These are phyloP conservation scores for Eupithecia centaureata DNA, from an alignment of 2,888 invertebrate genomes.

Conservation along the genomic window DNA sequence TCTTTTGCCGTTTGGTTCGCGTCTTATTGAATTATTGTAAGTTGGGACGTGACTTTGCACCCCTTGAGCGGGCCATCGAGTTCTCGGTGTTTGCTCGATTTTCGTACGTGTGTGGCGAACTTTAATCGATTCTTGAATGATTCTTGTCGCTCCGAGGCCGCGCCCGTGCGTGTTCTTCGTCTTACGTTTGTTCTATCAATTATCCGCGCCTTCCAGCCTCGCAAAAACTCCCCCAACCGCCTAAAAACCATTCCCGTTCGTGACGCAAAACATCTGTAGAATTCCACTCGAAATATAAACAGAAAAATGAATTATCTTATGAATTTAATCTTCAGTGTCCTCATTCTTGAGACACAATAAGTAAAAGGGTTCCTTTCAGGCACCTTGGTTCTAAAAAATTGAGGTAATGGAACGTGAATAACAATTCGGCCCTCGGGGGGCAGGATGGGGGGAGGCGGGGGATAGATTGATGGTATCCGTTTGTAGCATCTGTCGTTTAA, in stretches of 20 bases:
- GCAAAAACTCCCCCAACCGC: slow-evolving; percentile 37
- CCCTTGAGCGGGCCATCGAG: slow-evolving; percentile 63
- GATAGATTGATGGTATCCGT: slow-evolving; percentile 81
- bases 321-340: slow-evolving; percentile 74
- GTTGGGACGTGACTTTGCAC: slow-evolving; percentile 65
- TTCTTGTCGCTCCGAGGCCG: slow-evolving; percentile 58
- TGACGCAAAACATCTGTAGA: slow-evolving; percentile 50
- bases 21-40: slow-evolving; percentile 76
- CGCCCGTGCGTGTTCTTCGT: slow-evolving; percentile 48
- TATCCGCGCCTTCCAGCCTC: slow-evolving; percentile 22
- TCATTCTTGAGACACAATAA: slow-evolving; percentile 78
- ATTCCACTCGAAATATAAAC: slow-evolving; percentile 42
- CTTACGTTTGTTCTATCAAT: slow-evolving; percentile 30
- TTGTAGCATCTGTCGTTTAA: slow-evolving; percentile 83
- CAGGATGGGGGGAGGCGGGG: slow-evolving; percentile 52
- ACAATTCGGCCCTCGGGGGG: slow-evolving; percentile 74
- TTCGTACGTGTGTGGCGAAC: slow-evolving; percentile 67
- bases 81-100: slow-evolving; percentile 71
- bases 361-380: slow-evolving; percentile 79
- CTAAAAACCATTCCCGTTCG: slow-evolving; percentile 33
- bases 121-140: slow-evolving; percentile 73
- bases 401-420: slow-evolving; percentile 83
- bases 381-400: slow-evolving; percentile 80
- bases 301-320: slow-evolving; percentile 66
- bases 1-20: slow-evolving; percentile 64